Percentiles rank a stretch among this genome's conserved stretches.
phyloP scores from a whole-genome alignment of 2,797 vertebrate genomes.

The Danio kyathit region DNA sequence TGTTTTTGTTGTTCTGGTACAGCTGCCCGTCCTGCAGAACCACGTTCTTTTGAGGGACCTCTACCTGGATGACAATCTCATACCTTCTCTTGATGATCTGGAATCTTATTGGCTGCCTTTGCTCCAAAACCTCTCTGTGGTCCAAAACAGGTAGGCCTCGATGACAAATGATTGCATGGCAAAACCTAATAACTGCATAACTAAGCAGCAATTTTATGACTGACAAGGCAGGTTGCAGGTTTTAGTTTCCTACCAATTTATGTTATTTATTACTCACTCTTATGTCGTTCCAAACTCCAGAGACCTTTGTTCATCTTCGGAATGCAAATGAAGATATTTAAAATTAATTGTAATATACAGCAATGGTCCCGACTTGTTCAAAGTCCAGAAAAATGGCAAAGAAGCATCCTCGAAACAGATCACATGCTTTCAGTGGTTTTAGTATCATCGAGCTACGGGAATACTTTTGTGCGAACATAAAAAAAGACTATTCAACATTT shows the following conservation, averaged over 20 bases:
- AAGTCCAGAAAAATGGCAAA: no score
- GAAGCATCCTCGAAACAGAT: no score
- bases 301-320: no score
- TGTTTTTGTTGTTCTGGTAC: constrained; percentile 31
- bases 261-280: no score
- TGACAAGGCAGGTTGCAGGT: neutral
- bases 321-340: no score
- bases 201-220: neutral
- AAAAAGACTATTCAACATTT: no score
- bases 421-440: no score
- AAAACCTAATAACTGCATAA: neutral
- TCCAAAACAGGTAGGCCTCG: constrained; percentile 87
- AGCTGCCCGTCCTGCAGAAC: constrained; percentile 78
- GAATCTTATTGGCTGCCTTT: constrained; percentile 89
- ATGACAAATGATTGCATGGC: neutral
- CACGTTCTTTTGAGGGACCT: constrained; percentile 93
- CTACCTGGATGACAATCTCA: constrained; percentile 89
- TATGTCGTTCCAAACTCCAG: no score
- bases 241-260: neutral
- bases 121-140: constrained; percentile 80
- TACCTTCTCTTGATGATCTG: constrained; percentile 81
- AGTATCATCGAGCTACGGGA: no score
- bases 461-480: no score
- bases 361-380: no score
- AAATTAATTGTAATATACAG: no score